Percentiles rank a stretch among this genome's conserved stretches.
Conservation (phyloP, 2,113 vertebrate genomes). For the Myotis lucifugus region DNA sequence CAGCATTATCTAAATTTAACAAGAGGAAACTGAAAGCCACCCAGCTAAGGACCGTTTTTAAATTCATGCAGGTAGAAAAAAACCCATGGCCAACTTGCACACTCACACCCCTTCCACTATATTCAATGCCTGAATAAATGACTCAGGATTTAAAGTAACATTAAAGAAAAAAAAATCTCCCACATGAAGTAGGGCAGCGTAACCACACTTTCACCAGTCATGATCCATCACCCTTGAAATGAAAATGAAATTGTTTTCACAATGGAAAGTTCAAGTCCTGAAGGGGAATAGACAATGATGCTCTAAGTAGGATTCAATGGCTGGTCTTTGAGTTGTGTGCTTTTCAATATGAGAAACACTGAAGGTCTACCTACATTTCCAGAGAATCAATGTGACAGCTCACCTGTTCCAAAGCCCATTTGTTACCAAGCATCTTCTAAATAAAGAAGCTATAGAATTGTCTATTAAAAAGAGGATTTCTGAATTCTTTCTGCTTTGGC, state of each 20-base stretch:
- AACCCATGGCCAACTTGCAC: neutral
- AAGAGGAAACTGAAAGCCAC: neutral
- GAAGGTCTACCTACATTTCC: neutral
- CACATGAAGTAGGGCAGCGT: neutral
- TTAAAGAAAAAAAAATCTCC: no score
- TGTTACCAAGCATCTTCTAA: neutral
- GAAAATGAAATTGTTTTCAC: neutral
- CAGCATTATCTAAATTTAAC: neutral
- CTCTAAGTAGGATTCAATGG: neutral
- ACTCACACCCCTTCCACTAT: neutral
- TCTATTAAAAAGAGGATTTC: neutral
- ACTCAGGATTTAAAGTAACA: neutral
- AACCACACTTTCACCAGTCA: neutral
- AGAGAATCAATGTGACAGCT: neutral
- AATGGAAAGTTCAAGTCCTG: neutral
- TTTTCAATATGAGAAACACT: neutral
- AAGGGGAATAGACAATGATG: neutral
- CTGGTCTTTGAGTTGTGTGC: neutral
- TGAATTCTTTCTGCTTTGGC: neutral
- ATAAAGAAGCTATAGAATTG: neutral
- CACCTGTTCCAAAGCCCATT: neutral
- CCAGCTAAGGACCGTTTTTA: neutral
- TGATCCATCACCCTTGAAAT: neutral
- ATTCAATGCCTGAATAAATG: neutral
- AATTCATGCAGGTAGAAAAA: neutral